These are phyloP conservation scores for Pampusana beccarii DNA, from an alignment of 2,113 vertebrate genomes.

Conservation along the genomic window DNA sequence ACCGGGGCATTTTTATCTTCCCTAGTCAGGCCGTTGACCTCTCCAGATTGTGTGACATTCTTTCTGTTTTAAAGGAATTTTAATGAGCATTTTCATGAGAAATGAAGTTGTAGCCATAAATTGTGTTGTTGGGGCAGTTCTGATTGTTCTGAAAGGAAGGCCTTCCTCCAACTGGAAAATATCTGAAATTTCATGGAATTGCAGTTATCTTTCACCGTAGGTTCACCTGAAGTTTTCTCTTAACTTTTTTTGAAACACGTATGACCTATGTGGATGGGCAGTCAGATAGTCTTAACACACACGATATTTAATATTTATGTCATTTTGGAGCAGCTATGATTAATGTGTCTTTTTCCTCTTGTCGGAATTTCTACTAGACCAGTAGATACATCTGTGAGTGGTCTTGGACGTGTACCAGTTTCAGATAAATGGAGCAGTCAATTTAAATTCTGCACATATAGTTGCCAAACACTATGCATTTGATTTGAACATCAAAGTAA, in stretches of 20 bases:
- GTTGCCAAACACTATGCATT: conserved; percentile 57
- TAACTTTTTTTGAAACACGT: background rate
- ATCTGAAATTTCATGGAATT: background rate
- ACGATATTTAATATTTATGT: background rate
- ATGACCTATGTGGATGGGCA: background rate
- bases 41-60: background rate
- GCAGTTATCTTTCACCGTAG: background rate
- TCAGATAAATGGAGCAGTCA: conserved; percentile 44
- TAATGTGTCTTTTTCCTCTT: background rate
- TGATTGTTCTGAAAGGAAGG: background rate
- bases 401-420: conserved; percentile 30
- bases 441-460: conserved; percentile 52
- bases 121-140: background rate
- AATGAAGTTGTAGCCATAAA: background rate
- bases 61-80: background rate
- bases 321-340: background rate
- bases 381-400: conserved; percentile 36
- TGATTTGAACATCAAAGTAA: conserved; percentile 56
- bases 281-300: background rate
- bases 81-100: background rate
- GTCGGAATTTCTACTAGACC: background rate
- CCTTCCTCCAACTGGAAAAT: background rate
- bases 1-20: background rate
- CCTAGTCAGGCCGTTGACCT: background rate
- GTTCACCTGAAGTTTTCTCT: background rate